These are phyloP conservation scores for Pogonomyrmex barbatus DNA, from an alignment of 1,140 invertebrate genomes.

Conservation along the genomic window DNA sequence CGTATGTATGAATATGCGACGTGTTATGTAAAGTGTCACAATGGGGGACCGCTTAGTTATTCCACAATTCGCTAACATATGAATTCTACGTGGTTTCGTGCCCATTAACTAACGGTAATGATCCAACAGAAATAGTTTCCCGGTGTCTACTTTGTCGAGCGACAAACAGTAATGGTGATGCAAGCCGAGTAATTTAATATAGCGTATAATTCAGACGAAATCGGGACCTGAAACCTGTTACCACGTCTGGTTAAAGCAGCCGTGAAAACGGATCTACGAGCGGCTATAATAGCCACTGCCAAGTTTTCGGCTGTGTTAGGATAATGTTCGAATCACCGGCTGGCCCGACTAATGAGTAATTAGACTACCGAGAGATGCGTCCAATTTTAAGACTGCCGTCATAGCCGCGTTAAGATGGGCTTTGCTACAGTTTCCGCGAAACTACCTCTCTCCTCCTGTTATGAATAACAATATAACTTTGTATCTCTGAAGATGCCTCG, in stretches of 20 bases:
- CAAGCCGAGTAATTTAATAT: constrained; percentile 63
- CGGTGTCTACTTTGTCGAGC: constrained; percentile 62
- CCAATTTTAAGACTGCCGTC: constrained; percentile 45
- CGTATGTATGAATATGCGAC: background rate
- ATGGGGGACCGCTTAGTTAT: constrained; percentile 16
- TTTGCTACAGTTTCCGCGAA: constrained; percentile 8
- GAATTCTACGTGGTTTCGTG: constrained; percentile 57
- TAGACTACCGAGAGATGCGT: constrained; percentile 36
- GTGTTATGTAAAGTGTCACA: constrained; percentile 21
- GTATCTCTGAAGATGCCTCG: constrained; percentile 8
- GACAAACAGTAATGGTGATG: constrained; percentile 59
- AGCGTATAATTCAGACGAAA: constrained; percentile 68
- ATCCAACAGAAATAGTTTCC: constrained; percentile 53
- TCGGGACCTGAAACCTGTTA: constrained; percentile 50
- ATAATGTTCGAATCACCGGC: constrained; percentile 48
- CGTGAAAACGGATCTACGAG: constrained; percentile 57
- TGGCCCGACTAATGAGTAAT: constrained; percentile 52
- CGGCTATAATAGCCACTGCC: constrained; percentile 56
- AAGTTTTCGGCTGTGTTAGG: constrained; percentile 55
- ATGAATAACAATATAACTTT: constrained; percentile 52
- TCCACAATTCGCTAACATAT: constrained; percentile 48
- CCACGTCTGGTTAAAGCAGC: constrained; percentile 42
- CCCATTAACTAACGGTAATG: constrained; percentile 75
- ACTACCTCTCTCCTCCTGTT: background rate
- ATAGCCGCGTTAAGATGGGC: background rate